Evolutionary conservation across 92 coral and sea anemone genomes (phyloP), one percentile per base, ranked within the genome.

Genomic region (Actinostola sp.): DNA sequence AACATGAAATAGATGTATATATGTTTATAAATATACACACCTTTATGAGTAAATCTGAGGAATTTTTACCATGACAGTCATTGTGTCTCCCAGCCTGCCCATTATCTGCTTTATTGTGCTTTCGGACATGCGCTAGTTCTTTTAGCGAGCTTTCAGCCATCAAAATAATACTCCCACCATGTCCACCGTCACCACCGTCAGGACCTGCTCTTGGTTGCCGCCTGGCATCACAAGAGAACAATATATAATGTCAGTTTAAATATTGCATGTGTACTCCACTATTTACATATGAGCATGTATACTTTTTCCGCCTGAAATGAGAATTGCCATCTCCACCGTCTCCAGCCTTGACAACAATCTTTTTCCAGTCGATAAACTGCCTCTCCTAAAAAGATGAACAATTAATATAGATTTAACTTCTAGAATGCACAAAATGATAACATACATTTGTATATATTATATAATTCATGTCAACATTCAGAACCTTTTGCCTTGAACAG

Each of bases 131-230:
- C 12, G 91, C 82, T 52, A 95, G 77, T 73, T 95, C 96, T 54
- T 75, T 88, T 4, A 88, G 58, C 7, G 99, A 92, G 50, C 79
- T 44, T 49, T 95, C 99, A 21, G 95, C 92, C 46, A 83, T 71
- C 35, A 95, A 72, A 15, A 92, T 57, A 34, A 95, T 62, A 56
- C 84, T 85, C 3, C 99, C 99, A 27, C 99, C 99, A 31, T 69
- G 51, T 0, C 99, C 99, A 13, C 99, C 99, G 77, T 88, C 84
- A 15, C 99, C 99, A 26, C 99, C 99, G 88, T 95, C 98, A 23
- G 99, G 99, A 19, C 99, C 99, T 29, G 97, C 99, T 62, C 78
- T 92, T 26, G 97, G 92, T 49, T 93, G 89, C 50, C 51, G 83
- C 50, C 99, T 95, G n/a, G 35, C 5, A 16, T 31, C 12, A 23